Evolutionary conservation across 2,888 invertebrate genomes (phyloP), one percentile per base, ranked within the genome.

Genomic region (Craniophora ligustri): DNA sequence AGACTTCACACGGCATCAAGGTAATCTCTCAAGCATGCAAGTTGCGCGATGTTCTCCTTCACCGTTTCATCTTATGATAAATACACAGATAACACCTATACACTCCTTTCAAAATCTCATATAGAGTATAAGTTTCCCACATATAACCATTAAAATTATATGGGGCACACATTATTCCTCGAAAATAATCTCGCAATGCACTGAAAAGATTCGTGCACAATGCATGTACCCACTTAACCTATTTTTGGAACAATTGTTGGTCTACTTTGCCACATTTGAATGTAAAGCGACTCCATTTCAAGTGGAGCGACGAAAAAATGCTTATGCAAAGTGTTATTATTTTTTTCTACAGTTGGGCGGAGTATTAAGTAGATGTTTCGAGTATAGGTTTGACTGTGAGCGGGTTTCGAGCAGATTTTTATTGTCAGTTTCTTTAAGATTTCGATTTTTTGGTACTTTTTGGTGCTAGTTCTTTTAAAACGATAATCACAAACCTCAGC

Each of bases 321-420:
- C 86, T 91, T 91, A 90, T 92, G 89, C 86, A 89, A 89, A 92
- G 88, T 91, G 89, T 91, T 91, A 91, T 92, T 91, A 91, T 92
- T 91, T 85, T 89, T 89, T 85, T 86, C 76, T 72, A 75, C 67
- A 63, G 67, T 74, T 71, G 79, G 70, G 55, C 42, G 42, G 73
- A 76, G 79, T 80, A 78, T 80, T 82, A 70, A 75, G 78, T 68
- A 77, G 78, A 72, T 77, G 39, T 56, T 49, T 54, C 55, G 30
- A 38, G 41, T 59, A 54, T 51, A n/a, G 79, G 82, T 56, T 10
- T 2, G 5, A 70, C 39, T 78, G 61, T 2, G 0, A 73, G 88
- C 85, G 86, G 36, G 46, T 47, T 10, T 56, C 54, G 62, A 5
- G 2, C 15, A 4, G 10, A 2, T 4, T 13, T 34, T 19, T n/a